Evolutionary conservation across 2,113 vertebrate genomes (phyloP), one percentile per base, ranked within the genome.

Genomic region (Melanerpes aurifrons): DNA sequence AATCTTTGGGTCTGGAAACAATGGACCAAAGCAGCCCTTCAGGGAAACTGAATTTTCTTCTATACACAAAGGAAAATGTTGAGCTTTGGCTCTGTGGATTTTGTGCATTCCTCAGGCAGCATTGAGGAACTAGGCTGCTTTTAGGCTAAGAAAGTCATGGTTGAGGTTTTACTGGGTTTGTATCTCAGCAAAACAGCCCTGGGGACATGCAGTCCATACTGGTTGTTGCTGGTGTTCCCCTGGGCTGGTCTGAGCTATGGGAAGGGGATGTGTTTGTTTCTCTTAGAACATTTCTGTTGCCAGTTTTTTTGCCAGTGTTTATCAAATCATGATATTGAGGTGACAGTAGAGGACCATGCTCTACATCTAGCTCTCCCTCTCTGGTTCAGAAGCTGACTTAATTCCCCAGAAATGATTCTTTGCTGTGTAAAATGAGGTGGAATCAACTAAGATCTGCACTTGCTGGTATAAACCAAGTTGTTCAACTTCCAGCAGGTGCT

Each of bases 21-120:
- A 88, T 93, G 75, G 91, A 87, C 77, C 71, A 91, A 86, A 91
- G 64, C 43, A 89, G 93, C 75, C 57, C 76, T 87, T 95, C 78
- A 73, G 87, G 85, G 90, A 85, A 94, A 76, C 68, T 21, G 79
- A 13, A 4, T 48, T 71, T 84, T 61, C 81, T 54, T 84, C 22
- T 53, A 18, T 37, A 35, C 28, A 32, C 70, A 74, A 87, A 89
- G 11, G 35, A 87, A 56, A 82, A 56, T 7, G n/a, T 26, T 1
- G 1, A 43, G 58, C 56, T 74, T 84, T 71, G 17, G 12, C 37
- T 93, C 40, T 82, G 47, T 78, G 28, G 20, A 59, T 17, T 66
- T 59, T 83, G 35, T 95, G 72, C 32, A 22, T 94, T 90, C 48
- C 54, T 74, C 48, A 71, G 19, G 67, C 21, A 59, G 31, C 45